Percentiles rank a stretch among this genome's conserved stretches.
These are phyloP conservation scores for Gobio gobio DNA, from an alignment of 2,113 vertebrate genomes.

Conservation along the genomic window DNA sequence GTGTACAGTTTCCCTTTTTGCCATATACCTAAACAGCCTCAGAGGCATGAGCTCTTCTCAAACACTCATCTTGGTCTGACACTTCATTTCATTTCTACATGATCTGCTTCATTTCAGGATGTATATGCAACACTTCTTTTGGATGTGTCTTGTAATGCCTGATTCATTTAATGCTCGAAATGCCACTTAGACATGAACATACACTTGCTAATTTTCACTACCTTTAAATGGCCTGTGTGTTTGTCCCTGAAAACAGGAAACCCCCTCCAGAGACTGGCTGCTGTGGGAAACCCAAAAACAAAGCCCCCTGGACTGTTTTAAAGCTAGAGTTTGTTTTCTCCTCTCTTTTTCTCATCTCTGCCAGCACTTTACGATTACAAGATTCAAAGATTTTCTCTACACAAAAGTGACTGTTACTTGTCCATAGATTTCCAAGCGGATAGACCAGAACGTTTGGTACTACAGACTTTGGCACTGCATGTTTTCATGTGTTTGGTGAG, in stretches of 20 bases:
- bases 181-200: not conserved
- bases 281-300: constrained; percentile 34
- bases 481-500: not conserved
- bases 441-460: not conserved
- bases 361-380: not conserved
- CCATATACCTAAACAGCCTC: not conserved
- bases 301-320: not conserved
- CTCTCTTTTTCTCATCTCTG: not conserved
- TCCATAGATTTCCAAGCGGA: not conserved
- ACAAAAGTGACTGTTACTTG: not conserved
- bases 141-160: not conserved
- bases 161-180: not conserved
- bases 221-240: not conserved
- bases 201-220: not conserved
- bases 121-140: not conserved
- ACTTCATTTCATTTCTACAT: not conserved
- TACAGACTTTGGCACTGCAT: not conserved
- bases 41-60: not conserved
- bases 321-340: not conserved
- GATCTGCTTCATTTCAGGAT: not conserved
- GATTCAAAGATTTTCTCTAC: not conserved
- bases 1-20: constrained; percentile 45
- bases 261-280: constrained; percentile 29
- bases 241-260: constrained; percentile 31
- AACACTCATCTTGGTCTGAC: not conserved